A percentile compares a stretch with the other conserved stretches of the same genome.
These are phyloP conservation scores for Lithophane semibrunnea DNA, from an alignment of 2,888 invertebrate genomes.

Conservation along the genomic window DNA sequence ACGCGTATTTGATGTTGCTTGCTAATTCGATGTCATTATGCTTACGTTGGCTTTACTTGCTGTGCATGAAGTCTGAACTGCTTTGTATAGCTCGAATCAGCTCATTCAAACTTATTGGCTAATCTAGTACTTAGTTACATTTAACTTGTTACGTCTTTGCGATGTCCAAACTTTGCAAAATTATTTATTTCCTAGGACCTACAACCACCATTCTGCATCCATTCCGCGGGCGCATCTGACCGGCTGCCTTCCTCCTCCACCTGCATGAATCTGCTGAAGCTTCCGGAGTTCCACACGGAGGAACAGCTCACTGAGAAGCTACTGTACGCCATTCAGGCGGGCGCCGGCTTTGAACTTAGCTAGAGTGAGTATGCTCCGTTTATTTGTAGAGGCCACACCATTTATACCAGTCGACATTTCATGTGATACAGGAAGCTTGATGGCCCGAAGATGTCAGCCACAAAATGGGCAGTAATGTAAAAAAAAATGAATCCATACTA, in stretches of 20 bases:
- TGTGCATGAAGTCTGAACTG: background rate
- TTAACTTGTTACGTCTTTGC: background rate
- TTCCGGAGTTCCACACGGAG: constrained; percentile 96
- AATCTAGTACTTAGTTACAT: background rate
- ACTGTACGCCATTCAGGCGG: constrained; percentile 97
- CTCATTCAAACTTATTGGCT: background rate
- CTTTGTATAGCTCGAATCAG: background rate
- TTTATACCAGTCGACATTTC: background rate
- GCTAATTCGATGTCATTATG: background rate
- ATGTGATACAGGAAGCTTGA: background rate
- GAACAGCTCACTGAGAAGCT: constrained; percentile 95
- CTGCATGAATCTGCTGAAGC: constrained; percentile 99
- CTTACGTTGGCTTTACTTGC: background rate
- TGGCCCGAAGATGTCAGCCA: background rate
- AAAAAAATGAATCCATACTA: no score
- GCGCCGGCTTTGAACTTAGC: constrained; percentile 98
- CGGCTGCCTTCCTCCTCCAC: constrained; percentile 99
- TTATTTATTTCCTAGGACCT: constrained; percentile 92
- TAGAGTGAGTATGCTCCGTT: constrained; percentile 81
- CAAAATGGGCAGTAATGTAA: background rate
- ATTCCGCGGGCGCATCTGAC: constrained; percentile 96
- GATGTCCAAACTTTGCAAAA: background rate
- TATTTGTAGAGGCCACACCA: background rate
- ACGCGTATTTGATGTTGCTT: background rate
- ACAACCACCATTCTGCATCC: constrained; percentile 98